Evolutionary conservation across 2,797 vertebrate genomes (phyloP).

Genomic region (Eulemur albifrons): DNA sequence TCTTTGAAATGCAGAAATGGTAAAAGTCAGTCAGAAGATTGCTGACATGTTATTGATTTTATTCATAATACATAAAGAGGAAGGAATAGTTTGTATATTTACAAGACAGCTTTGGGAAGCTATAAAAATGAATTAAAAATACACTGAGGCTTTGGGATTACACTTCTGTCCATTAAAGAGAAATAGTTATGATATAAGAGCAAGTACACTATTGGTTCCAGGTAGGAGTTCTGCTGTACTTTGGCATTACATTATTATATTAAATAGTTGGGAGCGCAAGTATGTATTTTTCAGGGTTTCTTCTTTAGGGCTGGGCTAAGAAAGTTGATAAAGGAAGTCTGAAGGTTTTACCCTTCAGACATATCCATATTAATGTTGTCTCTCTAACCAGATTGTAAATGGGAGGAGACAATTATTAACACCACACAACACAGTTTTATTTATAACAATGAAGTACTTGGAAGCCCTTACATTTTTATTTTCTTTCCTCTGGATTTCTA

Average conservation of each 20-base stretch:
- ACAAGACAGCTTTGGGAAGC: background rate
- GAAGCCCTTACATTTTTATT: background rate
- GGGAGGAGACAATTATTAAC: background rate
- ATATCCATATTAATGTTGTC: background rate
- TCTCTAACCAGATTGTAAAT: background rate
- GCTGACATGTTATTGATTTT: background rate
- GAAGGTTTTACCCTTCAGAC: background rate
- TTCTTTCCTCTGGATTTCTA: background rate
- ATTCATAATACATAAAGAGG: background rate
- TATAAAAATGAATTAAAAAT: background rate
- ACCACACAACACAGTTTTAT: background rate
- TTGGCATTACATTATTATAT: background rate
- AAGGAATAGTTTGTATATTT: background rate
- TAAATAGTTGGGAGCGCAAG: background rate
- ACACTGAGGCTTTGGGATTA: background rate
- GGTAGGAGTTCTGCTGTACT: background rate
- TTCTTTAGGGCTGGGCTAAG: background rate
- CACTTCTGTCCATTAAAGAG: background rate
- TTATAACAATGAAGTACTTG: background rate
- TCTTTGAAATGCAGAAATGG: background rate
- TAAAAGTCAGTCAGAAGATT: background rate
- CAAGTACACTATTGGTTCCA: background rate
- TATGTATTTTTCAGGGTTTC: background rate
- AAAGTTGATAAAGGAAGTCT: background rate
- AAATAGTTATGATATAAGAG: background rate